phyloP scores from a whole-genome alignment of 64 coral and sea anemone genomes.

The Dendronephthya gigantea region DNA sequence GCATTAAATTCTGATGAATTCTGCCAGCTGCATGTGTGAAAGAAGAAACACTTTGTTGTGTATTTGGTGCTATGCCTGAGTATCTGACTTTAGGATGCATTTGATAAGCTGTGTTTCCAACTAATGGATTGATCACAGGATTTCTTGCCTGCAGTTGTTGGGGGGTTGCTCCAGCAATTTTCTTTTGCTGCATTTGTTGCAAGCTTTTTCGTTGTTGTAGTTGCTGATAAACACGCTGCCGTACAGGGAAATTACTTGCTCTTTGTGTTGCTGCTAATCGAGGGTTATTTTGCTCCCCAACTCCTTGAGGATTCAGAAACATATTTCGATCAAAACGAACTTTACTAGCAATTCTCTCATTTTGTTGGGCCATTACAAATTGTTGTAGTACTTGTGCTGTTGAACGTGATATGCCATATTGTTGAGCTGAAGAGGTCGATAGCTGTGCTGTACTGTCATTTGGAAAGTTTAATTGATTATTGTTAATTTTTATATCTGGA shows the following conservation, averaged over 20 bases:
- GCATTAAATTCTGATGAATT: constrained; percentile 1
- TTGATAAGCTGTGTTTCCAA: background rate
- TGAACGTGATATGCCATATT: background rate
- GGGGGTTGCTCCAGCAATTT: background rate
- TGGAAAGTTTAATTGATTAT: constrained; percentile 7
- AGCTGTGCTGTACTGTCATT: background rate
- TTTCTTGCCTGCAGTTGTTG: constrained; percentile 9
- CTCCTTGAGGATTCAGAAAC: background rate
- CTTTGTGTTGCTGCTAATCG: background rate
- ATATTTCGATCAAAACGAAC: background rate
- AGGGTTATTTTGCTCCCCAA: background rate
- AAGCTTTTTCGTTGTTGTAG: background rate
- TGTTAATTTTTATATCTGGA: background rate
- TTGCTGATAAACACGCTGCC: background rate
- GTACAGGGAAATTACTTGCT: background rate
- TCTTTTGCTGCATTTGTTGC: background rate
- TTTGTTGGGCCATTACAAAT: background rate
- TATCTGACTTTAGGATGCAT: background rate
- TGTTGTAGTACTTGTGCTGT: constrained; percentile 4
- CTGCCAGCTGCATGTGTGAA: background rate
- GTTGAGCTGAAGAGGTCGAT: background rate
- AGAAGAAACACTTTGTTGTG: background rate
- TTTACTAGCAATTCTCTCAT: background rate
- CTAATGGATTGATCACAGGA: background rate
- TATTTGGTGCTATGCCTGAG: background rate